These are phyloP conservation scores for Pithys albifrons DNA, from an alignment of 2,113 vertebrate species.

Conservation along the genomic window DNA sequence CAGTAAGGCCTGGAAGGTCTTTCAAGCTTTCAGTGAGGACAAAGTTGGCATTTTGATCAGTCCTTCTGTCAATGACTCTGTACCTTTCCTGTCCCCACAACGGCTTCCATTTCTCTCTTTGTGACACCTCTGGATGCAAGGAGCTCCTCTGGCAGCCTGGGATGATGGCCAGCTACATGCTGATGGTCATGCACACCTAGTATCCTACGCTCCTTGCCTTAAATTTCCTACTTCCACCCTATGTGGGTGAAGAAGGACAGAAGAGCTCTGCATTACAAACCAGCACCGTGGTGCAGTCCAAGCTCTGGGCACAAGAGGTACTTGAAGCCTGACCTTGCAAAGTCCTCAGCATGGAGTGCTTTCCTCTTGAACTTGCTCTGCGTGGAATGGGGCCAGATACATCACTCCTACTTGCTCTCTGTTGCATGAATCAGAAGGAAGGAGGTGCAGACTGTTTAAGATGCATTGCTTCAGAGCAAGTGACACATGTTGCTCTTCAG, in stretches of 20 bases:
- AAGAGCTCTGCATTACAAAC: neutral
- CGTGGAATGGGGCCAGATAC: neutral
- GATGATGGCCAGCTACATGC: fast-evolving
- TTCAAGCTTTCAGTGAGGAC: neutral
- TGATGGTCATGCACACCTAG: neutral
- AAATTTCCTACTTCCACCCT: neutral
- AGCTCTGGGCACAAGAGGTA: neutral
- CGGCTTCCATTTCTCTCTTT: neutral
- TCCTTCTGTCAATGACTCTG: neutral
- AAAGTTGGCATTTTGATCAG: neutral
- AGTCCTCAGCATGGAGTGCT: fast-evolving
- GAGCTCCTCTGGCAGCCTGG: fast-evolving
- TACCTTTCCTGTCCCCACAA: neutral
- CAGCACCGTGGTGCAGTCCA: fast-evolving
- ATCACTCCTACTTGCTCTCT: neutral
- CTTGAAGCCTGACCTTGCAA: neutral
- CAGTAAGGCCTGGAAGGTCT: neutral
- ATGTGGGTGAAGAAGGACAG: neutral
- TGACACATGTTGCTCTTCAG: neutral
- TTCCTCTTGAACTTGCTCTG: neutral
- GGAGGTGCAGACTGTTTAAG: neutral
- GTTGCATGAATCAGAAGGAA: neutral
- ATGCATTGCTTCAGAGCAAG: neutral
- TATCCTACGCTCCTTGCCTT: neutral
- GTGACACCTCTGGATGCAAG: neutral